These are phyloP conservation scores for Venturia canescens DNA, from an alignment of 1,140 invertebrate species.

Conservation along the genomic window DNA sequence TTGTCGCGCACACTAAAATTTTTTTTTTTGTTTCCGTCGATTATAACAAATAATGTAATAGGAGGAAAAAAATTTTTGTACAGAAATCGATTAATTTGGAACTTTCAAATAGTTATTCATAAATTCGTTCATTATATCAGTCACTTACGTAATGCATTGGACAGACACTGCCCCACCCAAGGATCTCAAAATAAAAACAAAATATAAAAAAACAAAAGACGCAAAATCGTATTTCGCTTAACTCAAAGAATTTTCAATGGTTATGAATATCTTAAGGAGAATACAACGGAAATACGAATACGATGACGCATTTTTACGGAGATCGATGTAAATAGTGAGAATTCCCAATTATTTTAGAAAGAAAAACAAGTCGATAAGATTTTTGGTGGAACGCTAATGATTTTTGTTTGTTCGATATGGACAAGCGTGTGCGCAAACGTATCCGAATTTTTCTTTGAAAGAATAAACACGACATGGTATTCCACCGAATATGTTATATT, in stretches of 20 bases:
- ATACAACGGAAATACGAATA: neutral
- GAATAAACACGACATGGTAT: neutral
- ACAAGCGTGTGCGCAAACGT: neutral
- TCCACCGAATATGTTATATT: constrained; percentile 61
- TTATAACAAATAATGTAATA: too few relatives aligned
- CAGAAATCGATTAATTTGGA: neutral
- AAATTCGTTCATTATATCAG: neutral
- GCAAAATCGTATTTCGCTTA: too few relatives aligned
- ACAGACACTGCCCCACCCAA: constrained; percentile 26
- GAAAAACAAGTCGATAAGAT: constrained; percentile 2
- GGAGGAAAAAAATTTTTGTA: neutral
- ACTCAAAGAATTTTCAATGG: too few relatives aligned
- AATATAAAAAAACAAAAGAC: too few relatives aligned
- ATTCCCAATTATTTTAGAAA: constrained; percentile 29
- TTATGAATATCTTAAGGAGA: neutral
- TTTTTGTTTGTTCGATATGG: constrained; percentile 13
- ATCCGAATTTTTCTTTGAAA: neutral
- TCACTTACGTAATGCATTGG: neutral
- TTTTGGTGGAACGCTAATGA: neutral
- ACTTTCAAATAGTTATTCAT: neutral
- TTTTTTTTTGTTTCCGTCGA: too few relatives aligned
- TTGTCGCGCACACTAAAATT: too few relatives aligned
- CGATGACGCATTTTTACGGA: neutral
- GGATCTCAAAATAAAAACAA: constrained; percentile 6
- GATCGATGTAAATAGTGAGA: constrained; percentile 34